phyloP scores from a whole-genome alignment of 2,113 vertebrate species.

The Lagenorhynchus albirostris region DNA sequence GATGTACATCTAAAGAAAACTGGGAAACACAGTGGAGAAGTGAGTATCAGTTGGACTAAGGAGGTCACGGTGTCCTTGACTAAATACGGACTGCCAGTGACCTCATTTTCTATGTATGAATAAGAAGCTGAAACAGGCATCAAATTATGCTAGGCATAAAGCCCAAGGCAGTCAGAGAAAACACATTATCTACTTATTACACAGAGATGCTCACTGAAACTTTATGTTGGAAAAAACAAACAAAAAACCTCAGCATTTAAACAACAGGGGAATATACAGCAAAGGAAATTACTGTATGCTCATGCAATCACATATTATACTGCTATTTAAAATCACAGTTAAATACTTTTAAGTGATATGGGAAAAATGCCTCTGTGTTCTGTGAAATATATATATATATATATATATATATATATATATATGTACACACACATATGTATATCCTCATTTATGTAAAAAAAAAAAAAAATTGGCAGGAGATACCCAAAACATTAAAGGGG shows the following conservation, averaged over 20 bases:
- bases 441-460: neutral
- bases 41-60: neutral
- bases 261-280: neutral
- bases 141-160: neutral
- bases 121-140: constrained; percentile 7
- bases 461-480: neutral
- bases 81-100: constrained; percentile 37
- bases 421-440: neutral
- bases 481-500: neutral
- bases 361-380: neutral
- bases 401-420: too few species aligned
- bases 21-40: neutral
- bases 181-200: neutral
- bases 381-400: neutral
- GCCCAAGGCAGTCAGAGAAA: neutral
- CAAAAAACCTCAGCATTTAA: constrained; percentile 15
- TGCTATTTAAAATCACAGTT: neutral
- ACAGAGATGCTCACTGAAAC: neutral
- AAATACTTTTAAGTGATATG: neutral
- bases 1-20: neutral
- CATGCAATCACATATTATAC: neutral
- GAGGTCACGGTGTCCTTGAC: constrained; percentile 44
- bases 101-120: constrained; percentile 61
- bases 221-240: neutral
- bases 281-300: neutral